Conservation (phyloP, 2,888 invertebrate species). For the Mythimna ferrago region DNA sequence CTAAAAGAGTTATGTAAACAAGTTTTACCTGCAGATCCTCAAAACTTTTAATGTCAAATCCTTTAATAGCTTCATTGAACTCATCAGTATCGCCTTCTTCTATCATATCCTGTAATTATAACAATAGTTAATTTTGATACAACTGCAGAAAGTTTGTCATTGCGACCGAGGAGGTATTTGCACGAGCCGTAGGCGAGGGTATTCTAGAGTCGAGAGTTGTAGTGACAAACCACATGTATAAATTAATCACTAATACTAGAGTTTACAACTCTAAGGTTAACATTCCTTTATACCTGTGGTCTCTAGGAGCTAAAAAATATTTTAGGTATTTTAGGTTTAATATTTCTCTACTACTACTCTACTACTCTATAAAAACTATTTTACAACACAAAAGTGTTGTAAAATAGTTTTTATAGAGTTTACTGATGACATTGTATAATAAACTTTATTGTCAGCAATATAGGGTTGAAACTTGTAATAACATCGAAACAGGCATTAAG, state of each 20-base stretch:
- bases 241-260: background rate
- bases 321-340: too few species aligned
- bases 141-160: too few species aligned
- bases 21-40: conserved; percentile 94
- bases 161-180: too few species aligned
- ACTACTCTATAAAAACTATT: too few species aligned
- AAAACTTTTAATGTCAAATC: conserved; percentile 94
- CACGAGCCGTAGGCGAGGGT: too few species aligned
- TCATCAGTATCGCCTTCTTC: conserved; percentile 94
- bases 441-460: background rate
- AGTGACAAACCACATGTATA: too few species aligned
- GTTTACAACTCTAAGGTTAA: background rate
- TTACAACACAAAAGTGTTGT: too few species aligned
- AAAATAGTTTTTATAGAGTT: background rate
- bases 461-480: background rate
- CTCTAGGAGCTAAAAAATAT: too few species aligned
- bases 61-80: conserved; percentile 93
- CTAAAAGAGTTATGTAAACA: background rate
- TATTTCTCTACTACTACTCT: too few species aligned
- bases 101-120: conserved; percentile 86
- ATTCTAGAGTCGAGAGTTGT: too few species aligned
- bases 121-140: background rate
- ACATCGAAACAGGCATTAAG: background rate
- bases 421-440: background rate
- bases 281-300: background rate